Evolutionary conservation across 2,113 vertebrate genomes (phyloP).

Genomic region (Pelecanus crispus): DNA sequence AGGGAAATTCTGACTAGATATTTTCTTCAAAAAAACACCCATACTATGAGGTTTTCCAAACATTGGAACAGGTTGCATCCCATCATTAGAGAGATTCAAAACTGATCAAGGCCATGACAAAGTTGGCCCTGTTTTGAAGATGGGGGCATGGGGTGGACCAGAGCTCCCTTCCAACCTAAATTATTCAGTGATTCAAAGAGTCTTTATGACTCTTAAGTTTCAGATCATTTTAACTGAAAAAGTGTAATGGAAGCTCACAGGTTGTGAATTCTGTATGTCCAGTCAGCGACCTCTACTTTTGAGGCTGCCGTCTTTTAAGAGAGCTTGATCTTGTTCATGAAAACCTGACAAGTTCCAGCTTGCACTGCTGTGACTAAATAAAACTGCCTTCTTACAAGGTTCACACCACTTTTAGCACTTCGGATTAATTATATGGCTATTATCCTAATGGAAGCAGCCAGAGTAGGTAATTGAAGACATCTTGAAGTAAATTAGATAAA

Average conservation of each 20-base stretch:
- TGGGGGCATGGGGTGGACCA: not conserved
- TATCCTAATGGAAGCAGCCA: constrained; percentile 1
- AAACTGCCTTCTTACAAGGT: not conserved
- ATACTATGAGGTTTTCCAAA: not conserved
- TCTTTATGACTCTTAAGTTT: not conserved
- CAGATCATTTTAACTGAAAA: not conserved
- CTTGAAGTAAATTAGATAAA: constrained; percentile 41
- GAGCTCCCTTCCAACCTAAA: not conserved
- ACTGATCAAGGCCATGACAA: not conserved
- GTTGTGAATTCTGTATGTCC: not conserved
- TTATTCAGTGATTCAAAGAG: not conserved
- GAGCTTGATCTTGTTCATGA: not conserved
- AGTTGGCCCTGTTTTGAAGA: not conserved
- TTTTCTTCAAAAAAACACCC: not conserved
- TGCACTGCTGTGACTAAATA: not conserved
- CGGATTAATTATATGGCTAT: constrained; percentile 13
- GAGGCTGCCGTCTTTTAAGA: not conserved
- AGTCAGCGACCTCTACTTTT: not conserved
- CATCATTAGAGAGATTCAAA: not conserved
- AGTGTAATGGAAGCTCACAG: not conserved
- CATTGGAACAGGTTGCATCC: not conserved
- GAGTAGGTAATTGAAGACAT: constrained; percentile 20
- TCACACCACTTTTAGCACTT: not conserved
- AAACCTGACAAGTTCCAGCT: not conserved
- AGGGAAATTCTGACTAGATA: not conserved